Conservation (phyloP, 2,113 vertebrate genomes). For the Labeo catla region DNA sequence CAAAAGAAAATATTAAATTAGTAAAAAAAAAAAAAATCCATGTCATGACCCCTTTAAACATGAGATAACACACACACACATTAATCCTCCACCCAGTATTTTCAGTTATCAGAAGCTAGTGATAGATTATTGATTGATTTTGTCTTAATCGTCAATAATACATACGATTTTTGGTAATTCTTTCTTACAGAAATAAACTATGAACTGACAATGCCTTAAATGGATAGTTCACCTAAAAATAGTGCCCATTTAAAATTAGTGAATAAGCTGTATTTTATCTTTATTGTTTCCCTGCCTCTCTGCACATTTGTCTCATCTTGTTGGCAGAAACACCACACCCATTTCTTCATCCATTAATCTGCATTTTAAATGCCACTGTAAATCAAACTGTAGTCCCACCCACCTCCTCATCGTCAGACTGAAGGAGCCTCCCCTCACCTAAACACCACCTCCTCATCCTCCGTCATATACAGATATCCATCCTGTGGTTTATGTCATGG, state of each 20-base stretch:
- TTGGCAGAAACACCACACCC: neutral
- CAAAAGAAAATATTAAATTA: too few species aligned
- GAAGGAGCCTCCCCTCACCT: slow-evolving; percentile 38
- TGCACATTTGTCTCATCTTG: slow-evolving; percentile 1
- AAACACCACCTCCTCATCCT: slow-evolving; percentile 21
- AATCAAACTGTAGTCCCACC: slow-evolving; percentile 17
- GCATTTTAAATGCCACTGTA: slow-evolving; percentile 24
- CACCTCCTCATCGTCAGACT: neutral
- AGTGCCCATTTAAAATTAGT: neutral
- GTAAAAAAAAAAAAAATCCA: too few species aligned
- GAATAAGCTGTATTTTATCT: neutral
- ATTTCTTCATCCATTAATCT: slow-evolving; percentile 26
- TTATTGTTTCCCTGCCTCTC: slow-evolving; percentile 3
- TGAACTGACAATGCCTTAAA: neutral
- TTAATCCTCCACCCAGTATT: neutral
- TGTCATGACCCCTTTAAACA: neutral
- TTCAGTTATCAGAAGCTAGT: neutral
- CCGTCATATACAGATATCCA: slow-evolving; percentile 43
- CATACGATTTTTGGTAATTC: neutral
- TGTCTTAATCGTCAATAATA: neutral
- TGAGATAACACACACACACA: neutral
- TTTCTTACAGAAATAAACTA: neutral
- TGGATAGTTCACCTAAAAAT: too few species aligned
- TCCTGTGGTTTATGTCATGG: slow-evolving; percentile 50
- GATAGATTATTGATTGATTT: neutral